Evolutionary conservation across 2,113 vertebrate genomes (phyloP).

Genomic region (Brienomyrus brachyistius): DNA sequence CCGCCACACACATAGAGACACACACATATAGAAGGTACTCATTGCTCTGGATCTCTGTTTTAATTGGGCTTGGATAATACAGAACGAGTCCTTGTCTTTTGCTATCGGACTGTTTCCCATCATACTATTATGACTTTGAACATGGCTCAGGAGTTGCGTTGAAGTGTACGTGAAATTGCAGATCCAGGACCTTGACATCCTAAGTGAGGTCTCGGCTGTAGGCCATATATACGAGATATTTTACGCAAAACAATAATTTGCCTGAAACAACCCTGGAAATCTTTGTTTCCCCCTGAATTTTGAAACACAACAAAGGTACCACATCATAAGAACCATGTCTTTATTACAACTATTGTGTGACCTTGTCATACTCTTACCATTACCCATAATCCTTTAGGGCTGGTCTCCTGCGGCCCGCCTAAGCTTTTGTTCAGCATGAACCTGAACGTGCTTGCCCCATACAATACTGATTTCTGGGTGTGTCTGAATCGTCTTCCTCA

Average conservation of each 20-base stretch:
- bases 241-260: not conserved
- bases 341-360: not conserved
- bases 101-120: not conserved
- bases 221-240: not conserved
- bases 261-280: slow-evolving; percentile 5
- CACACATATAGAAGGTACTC: not conserved
- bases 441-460: not conserved
- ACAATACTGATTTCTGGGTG: not conserved
- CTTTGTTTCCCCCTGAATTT: not conserved
- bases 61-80: not conserved
- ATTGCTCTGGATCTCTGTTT: not conserved
- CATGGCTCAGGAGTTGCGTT: not conserved
- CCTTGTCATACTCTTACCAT: not conserved
- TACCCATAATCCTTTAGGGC: not conserved
- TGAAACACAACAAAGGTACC: not conserved
- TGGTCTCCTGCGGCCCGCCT: not conserved
- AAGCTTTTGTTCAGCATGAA: not conserved
- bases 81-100: not conserved
- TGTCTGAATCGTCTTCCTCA: not conserved
- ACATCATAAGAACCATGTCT: not conserved
- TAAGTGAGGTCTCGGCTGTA: not conserved
- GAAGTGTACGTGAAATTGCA: not conserved
- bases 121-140: not conserved
- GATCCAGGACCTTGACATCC: not conserved
- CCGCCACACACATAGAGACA: not conserved